A percentile compares a stretch with the other conserved stretches of the same genome.
Evolutionary conservation across 2,888 invertebrate species (phyloP).

Genomic region (Taenaris catops): DNA sequence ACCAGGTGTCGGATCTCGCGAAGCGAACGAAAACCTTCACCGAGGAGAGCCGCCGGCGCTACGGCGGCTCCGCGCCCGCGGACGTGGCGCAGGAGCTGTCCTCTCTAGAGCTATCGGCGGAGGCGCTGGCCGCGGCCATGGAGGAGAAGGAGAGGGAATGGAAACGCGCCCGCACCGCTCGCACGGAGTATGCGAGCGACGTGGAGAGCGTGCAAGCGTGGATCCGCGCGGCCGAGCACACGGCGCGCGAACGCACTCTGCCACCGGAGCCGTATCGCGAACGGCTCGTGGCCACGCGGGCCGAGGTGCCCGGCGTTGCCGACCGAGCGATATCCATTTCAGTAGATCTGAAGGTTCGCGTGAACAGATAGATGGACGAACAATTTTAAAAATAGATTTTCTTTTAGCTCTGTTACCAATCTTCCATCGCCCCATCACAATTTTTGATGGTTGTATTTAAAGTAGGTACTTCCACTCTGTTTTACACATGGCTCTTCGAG

Average conservation of each 20-base stretch:
- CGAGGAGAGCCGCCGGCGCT: constrained; percentile 79
- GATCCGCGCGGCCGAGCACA: constrained; percentile 91
- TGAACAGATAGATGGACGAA: too few relatives aligned
- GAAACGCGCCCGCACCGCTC: constrained; percentile 90
- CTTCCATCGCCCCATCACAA: too few relatives aligned
- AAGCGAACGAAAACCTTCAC: constrained; percentile 80
- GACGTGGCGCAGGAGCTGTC: constrained; percentile 91
- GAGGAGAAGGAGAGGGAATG: constrained; percentile 93
- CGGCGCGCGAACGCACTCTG: constrained; percentile 88
- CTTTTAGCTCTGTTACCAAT: too few relatives aligned
- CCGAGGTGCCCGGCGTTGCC: constrained; percentile 84
- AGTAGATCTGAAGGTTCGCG: too few relatives aligned
- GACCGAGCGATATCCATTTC: too few relatives aligned
- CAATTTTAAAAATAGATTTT: too few relatives aligned
- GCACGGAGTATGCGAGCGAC: constrained; percentile 88
- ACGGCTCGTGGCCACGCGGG: constrained; percentile 86
- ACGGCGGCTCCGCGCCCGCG: constrained; percentile 84
- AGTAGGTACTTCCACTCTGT: too few relatives aligned
- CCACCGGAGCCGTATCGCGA: constrained; percentile 90
- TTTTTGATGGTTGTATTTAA: too few relatives aligned
- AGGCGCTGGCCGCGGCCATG: constrained; percentile 88
- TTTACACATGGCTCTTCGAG: too few relatives aligned
- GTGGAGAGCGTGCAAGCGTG: constrained; percentile 91
- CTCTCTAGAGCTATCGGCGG: constrained; percentile 89
- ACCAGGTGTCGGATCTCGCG: constrained; percentile 78